phyloP scores from a whole-genome alignment of 1,140 invertebrate species.

The Trachymyrmex septentrionalis region DNA sequence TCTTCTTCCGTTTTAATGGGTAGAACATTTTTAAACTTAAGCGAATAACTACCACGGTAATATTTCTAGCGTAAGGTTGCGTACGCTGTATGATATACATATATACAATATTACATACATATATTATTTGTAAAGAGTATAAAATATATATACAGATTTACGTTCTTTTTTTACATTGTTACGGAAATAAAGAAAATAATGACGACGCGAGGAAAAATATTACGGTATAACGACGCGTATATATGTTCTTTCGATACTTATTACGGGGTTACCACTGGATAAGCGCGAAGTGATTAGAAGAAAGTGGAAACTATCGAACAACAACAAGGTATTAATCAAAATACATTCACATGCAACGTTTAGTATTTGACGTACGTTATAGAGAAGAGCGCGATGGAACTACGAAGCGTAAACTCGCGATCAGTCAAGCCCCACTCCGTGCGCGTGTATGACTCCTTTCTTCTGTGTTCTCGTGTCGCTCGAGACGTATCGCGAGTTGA shows the following conservation, averaged over 20 bases:
- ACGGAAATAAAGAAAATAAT: conserved; percentile 70
- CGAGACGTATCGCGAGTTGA: conserved; percentile 43
- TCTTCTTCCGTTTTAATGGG: conserved; percentile 53
- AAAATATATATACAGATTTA: conserved; percentile 76
- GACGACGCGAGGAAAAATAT: conserved; percentile 60
- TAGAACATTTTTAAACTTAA: conserved; percentile 71
- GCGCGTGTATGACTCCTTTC: conserved; percentile 34
- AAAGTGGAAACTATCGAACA: conserved; percentile 53
- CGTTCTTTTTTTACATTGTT: conserved; percentile 79
- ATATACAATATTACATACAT: conserved; percentile 63
- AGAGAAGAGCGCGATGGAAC: conserved; percentile 66
- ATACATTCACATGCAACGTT: conserved; percentile 66
- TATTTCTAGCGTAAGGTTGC: conserved; percentile 75
- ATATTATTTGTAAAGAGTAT: conserved; percentile 64
- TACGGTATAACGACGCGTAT: conserved; percentile 55
- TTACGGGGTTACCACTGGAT: conserved; percentile 64
- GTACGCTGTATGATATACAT: conserved; percentile 70
- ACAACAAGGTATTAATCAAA: conserved; percentile 53
- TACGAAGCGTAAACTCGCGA: neutral
- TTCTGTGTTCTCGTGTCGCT: conserved; percentile 49
- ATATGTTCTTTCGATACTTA: conserved; percentile 65
- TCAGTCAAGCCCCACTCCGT: neutral
- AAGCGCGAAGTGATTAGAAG: conserved; percentile 58
- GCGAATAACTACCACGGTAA: conserved; percentile 71
- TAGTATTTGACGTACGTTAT: conserved; percentile 79